Base-by-base conservation (phyloP, 2,113 vertebrate species). In the Ascaphus truei region DNA sequence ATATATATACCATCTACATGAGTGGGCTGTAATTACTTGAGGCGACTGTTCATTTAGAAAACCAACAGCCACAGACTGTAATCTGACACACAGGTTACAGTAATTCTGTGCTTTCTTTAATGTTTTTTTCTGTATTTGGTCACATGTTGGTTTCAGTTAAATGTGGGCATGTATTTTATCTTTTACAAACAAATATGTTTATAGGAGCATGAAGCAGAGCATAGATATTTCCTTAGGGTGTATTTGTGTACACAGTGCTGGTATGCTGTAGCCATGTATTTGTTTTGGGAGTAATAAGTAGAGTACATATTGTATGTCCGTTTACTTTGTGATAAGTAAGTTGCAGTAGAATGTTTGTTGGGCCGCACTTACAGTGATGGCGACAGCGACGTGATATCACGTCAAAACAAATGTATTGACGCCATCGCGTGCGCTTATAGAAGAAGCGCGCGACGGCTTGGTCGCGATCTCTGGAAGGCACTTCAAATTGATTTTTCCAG, bases 151-250 rank as follows among this genome's bases (percentile, higher is more conserved):
- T 41, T 22, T 50, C 62, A 18, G 22, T 16, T n/a, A 7, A 60
- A 59, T 15, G 23, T 50, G 22, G 16, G 34, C 51, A 41, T 29
- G n/a, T 29, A 59, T 26, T 59, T 60, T 69, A 69, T 69, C 55
- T 37, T 48, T 59, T 41, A 47, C 52, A 50, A 48, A 45, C 33
- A 41, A 66, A 55, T 66, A 56, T 68, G 53, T 56, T 68, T 68
- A 58, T 36, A 57, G 65, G 41, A 48, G 56, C 37, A 23, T 68
- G 36, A 68, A 68, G 41, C 18, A 33, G 23, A 33, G 23, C 53
- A 47, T 34, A 68, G 45, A 68, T 68, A 68, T 68, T 45, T 69
- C 55, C 65, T 56, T 43, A 68, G 53, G 65, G 65, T 31, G 53
- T 59, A 37, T 68, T 68, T 68, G 55, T 43, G 26, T 25, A 55